Evolutionary conservation across 2,888 invertebrate genomes (phyloP), one percentile per base, ranked within the genome.

Genomic region (Callinectes sapidus): DNA sequence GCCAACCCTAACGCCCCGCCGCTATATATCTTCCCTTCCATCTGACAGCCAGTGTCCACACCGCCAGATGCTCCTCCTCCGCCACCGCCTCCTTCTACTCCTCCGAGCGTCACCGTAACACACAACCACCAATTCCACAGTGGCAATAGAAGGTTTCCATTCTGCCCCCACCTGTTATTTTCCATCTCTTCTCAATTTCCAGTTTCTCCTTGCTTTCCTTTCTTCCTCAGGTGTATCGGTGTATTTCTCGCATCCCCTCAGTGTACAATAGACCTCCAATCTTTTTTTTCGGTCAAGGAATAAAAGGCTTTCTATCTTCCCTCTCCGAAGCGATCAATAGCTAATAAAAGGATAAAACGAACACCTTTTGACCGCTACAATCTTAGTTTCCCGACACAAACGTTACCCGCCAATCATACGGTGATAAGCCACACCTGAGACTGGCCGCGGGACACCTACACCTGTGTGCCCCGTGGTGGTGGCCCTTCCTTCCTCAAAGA

Each of bases 361-460:
- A 35, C 35, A 81, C 35, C 35, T 81, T 35, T 35, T 35, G 35
- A 81, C 81, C 32, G 16, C 3, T 6, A 14, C 0, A 81, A 35
- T 32, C 81, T 35, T 81, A 16, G 35, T 28, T 71, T n/a, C 35
- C 32, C 81, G 18, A 81, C 81, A 81, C 81, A 81, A 81, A 16
- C 32, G 35, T 81, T 81, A 81, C 81, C 81, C 35, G 81, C 35
- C 81, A 81, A 81, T 81, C 81, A 81, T 81, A 32, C 14, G 6
- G 81, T 35, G 35, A 81, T 81, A 81, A 81, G 81, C 81, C 81
- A 81, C 81, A 35, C 81, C 81, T 81, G 81, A 81, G 35, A 32
- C 35, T 2, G 35, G 13, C 32, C 81, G 16, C 35, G 81, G 81
- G 81, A 81, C 35, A 32, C 81, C 35, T 35, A 81, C 81, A 81